Evolutionary conservation across 2,888 invertebrate species (phyloP), one percentile per base, ranked within the genome.

Genomic region (Mellilla xanthometata): DNA sequence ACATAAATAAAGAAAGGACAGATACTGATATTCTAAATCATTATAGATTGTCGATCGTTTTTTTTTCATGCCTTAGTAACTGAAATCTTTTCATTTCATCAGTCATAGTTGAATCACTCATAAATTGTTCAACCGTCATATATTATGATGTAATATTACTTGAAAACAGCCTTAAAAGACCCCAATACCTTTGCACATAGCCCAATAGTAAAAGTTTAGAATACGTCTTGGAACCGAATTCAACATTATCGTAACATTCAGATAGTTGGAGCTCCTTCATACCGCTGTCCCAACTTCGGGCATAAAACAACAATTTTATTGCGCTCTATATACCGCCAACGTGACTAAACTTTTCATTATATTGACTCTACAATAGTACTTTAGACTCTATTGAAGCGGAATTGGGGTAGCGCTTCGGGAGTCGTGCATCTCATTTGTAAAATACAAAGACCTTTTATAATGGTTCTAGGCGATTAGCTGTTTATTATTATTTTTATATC

Each of bases 271-370:
- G 32, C 43, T 46, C 40, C 56, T 59, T 57, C 45, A 54, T 40
- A 39, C 44, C 39, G 44, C 45, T 53, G 48, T 40, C 47, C 46
- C 38, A 70, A 70, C 51, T 68, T 68, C 54, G 43, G 49, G 48
- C 59, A 60, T 70, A 68, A 67, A 65, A 61, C 60, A 60, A 49
- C 54, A 54, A 59, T 65, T 64, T 66, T 60, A 62, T 62, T 56
- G 57, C 54, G 43, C 39, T 34, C 54, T 54, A 55, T 56, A 57
- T 46, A 36, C 40, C 36, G 41, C 32, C 26, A 59, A 63, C 64
- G 62, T 58, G 65, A 62, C 59, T 58, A 39, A 65, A 62, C 48
- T 65, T 64, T 57, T 39, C 47, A 58, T 63, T 64, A 58, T 64
- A 63, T 58, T 38, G 53, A 48, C 48, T 54, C 24, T 41, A 48